Base-by-base conservation (phyloP, 30 jellyfish, hydroid and myxozoan genomes). In the Clytia hemisphaerica region DNA sequence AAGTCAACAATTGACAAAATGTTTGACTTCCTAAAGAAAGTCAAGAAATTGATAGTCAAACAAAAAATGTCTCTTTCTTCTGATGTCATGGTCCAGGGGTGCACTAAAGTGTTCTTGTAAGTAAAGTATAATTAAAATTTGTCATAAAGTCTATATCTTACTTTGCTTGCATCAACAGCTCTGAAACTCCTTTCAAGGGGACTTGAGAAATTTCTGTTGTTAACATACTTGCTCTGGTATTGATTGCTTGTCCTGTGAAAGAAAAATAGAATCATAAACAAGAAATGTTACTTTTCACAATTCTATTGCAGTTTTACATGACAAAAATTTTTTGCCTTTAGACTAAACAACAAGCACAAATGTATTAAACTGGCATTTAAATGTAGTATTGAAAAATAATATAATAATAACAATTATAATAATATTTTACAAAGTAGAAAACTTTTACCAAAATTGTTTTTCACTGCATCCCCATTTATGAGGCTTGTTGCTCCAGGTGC, bases 161-260 rank as follows among this genome's bases (percentile, higher is more conserved):
- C 96, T 67, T 77, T 42, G 96, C 96, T 54, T 78, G 57, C 25
- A 53, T 78, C 61, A 86, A 30, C 46, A 77, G 59, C 30, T 73
- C 72, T 6, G 64, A 46, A 16, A 86, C 96, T 24, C 96, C 96
- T 38, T 92, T 62, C 69, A 86, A 54, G 4, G 96, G 96, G 4
- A 86, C 96, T 28, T 86, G 96, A 4, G 93, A 86, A n/a, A 86
- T 73, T 50, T 86, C 96, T 4, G 93, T 77, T 18, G 96, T 86
- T 33, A 86, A 55, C 93, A 86, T 86, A 72, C 71, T 10, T 15
- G 93, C 93, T 58, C 54, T 66, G n/a, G 65, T 58, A 5, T 71
- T 75, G 19, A 78, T 82, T 6, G 93, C 88, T 6, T 86, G 31
- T 18, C 83, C 63, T 78, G 84, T 66, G 63, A 2, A 18, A 32